Percentiles rank a stretch among this genome's conserved stretches.
phyloP scores from a whole-genome alignment of 1,140 invertebrate genomes.

The Archegozetes longisetosus region DNA sequence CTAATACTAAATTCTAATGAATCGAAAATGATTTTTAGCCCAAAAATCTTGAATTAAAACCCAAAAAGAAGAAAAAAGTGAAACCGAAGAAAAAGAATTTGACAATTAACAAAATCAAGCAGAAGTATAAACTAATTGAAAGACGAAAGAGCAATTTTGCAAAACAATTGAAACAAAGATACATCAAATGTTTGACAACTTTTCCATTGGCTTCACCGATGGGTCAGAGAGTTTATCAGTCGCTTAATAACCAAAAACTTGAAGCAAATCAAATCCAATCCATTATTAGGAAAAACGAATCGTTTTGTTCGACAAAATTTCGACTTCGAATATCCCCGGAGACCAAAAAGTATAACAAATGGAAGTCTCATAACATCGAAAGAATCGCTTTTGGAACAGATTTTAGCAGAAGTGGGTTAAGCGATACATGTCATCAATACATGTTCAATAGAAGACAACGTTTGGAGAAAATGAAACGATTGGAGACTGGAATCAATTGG shows the following conservation, averaged over 20 bases:
- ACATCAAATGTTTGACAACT: neutral
- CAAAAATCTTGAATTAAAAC: too few relatives aligned
- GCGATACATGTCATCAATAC: neutral
- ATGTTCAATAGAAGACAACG: neutral
- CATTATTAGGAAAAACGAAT: neutral
- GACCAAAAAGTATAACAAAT: neutral
- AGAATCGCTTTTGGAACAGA: neutral
- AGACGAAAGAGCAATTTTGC: neutral
- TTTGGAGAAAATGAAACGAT: neutral
- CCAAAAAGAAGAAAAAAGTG: too few relatives aligned
- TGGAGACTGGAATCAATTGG: neutral
- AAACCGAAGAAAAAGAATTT: too few relatives aligned
- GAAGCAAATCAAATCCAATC: too few relatives aligned
- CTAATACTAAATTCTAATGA: too few relatives aligned
- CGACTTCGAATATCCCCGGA: neutral
- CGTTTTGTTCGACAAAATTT: neutral
- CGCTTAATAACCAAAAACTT: neutral
- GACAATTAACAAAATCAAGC: neutral
- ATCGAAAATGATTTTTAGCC: too few relatives aligned
- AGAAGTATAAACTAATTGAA: neutral
- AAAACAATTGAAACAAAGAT: neutral
- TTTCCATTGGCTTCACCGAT: neutral
- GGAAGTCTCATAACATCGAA: neutral
- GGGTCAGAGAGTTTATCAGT: neutral
- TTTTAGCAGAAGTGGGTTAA: neutral